Base-by-base conservation (phyloP, 1,140 invertebrate species). In the Panagrolaimus sp. region DNA sequence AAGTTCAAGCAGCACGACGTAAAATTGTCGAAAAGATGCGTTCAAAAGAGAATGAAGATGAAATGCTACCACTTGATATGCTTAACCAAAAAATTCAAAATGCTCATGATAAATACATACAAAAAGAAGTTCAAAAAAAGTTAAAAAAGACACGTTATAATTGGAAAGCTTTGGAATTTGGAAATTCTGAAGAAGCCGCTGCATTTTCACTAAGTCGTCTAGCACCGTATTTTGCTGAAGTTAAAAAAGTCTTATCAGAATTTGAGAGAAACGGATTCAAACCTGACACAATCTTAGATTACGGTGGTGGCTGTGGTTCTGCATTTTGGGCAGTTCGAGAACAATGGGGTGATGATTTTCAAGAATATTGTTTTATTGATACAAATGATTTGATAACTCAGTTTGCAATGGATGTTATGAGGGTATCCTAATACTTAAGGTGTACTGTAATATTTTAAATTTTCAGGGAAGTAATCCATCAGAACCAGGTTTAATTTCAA, bases 321-420 rank as follows among this genome's bases (percentile, higher is more conserved):
- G 68, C 69, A 13, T 79, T 78, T 46, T 78, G 76, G 76, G 76
- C 76, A 14, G 71, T 65, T n/a, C 45, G 71, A 48, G 74, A 78
- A 16, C 42, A 53, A 46, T 78, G 74, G 74, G 57, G 67, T 45
- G 63, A 73, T 9, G 9, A n/a, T 46, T 20, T 75, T 43, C 42
- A 63, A 43, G 70, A 74, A 31, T 74, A 74, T 51, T 67, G 51
- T 13, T 45, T 74, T 8, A 57, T 74, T 23, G 73, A 74, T 62
- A 63, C 73, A 51, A 74, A 68, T 51, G 38, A 66, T 27, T 5
- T 31, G 8, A 72, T 72, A 25, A 53, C 23, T 47, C 63, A 72
- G 14, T 68, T 74, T 53, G 25, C 63, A 1, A 75, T 74, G 68
- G 73, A 74, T 66, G 64, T 74, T 61, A 70, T 74, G 64, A 27